Evolutionary conservation across 2,888 invertebrate species (phyloP), one percentile per base, ranked within the genome.

Genomic region (Megamerina dolium): DNA sequence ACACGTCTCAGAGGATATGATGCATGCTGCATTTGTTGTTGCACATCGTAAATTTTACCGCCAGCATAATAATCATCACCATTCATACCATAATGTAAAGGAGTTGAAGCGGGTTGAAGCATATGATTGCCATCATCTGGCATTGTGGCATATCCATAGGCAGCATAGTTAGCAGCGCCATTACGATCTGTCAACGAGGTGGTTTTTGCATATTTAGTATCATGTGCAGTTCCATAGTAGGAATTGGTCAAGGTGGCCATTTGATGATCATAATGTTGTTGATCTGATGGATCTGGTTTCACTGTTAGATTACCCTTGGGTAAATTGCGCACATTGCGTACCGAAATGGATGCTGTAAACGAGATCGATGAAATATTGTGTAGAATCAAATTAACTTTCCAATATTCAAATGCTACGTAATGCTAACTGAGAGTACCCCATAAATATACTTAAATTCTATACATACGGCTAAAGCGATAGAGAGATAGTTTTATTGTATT

Each of bases 331-430:
- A 71, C 70, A 55, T 72, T 72, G 23, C 65, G 66, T 65, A 82
- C 80, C 58, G 83, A 82, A 71, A 83, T 81, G 57, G 83, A 84
- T 63, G 83, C 84, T 84, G 75, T 32, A 77, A n/a, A n/a, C n/a
- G n/a, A n/a, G n/a, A n/a, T n/a, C n/a, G n/a, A n/a, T n/a, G n/a
- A n/a, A n/a, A n/a, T n/a, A n/a, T n/a, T n/a, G n/a, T n/a, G n/a
- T n/a, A n/a, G n/a, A n/a, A n/a, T n/a, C n/a, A n/a, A n/a, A n/a
- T n/a, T n/a, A n/a, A n/a, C n/a, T n/a, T n/a, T n/a, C n/a, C n/a
- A n/a, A n/a, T n/a, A n/a, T n/a, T n/a, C n/a, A n/a, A n/a, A n/a
- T n/a, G n/a, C n/a, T n/a, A n/a, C n/a, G n/a, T n/a, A n/a, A n/a
- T n/a, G n/a, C n/a, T n/a, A n/a, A n/a, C n/a, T n/a, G n/a, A n/a